A percentile compares a stretch with the other conserved stretches of the same genome.
Conservation (phyloP, 2,797 vertebrate species). For the Alectoris magna region DNA sequence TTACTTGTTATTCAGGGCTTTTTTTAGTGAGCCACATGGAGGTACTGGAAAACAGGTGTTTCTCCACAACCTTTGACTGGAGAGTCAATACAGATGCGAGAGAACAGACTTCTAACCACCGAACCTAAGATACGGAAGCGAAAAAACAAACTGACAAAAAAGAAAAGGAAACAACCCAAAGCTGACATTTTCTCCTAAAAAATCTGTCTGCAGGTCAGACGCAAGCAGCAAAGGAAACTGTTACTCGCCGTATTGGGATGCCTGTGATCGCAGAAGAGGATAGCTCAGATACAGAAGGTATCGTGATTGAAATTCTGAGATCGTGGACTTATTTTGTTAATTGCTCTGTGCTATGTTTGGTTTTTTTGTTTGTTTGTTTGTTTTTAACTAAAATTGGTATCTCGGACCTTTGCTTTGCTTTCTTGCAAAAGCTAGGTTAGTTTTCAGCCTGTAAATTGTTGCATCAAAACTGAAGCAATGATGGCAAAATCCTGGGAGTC, state of each 20-base stretch:
- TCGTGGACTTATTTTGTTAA: background rate
- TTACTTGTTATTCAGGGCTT: background rate
- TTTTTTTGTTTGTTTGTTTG: background rate
- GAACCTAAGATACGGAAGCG: background rate
- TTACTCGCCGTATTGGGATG: conserved; percentile 64
- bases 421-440: background rate
- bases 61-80: background rate
- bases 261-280: conserved; percentile 75
- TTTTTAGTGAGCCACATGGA: background rate
- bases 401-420: background rate
- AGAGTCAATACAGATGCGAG: background rate
- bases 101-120: background rate
- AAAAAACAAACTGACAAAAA: background rate
- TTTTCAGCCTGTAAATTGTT: background rate
- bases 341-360: background rate
- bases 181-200: background rate
- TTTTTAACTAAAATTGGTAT: background rate
- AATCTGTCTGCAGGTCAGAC: conserved; percentile 55
- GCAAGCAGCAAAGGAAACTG: conserved; percentile 22
- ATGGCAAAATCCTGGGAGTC: background rate
- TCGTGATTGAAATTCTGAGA: background rate
- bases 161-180: background rate
- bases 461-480: background rate
- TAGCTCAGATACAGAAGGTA: conserved; percentile 63
- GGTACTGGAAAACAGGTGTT: background rate